Percentiles rank a stretch among this genome's conserved stretches.
These are phyloP conservation scores for Poliocrania exsul DNA, from an alignment of 2,797 vertebrate species.

Conservation along the genomic window DNA sequence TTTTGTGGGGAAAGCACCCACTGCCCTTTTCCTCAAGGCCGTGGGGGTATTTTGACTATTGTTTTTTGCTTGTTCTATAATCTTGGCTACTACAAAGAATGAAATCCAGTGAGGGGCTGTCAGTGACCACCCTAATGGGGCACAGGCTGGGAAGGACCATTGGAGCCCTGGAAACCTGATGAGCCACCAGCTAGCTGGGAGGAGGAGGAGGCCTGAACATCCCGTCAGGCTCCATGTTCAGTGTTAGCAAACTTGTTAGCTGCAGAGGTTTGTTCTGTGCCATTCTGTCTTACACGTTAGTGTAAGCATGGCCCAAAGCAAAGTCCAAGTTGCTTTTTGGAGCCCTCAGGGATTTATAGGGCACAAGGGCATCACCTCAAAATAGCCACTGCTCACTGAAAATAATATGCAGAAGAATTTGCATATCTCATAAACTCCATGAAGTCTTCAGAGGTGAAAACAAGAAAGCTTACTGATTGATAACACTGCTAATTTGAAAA, in stretches of 20 bases:
- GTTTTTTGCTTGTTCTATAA: background rate
- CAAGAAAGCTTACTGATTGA: background rate
- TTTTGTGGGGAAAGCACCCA: background rate
- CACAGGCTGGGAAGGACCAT: rapidly evolving
- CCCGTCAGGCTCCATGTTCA: background rate
- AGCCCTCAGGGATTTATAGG: background rate
- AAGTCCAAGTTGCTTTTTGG: background rate
- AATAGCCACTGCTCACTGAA: background rate
- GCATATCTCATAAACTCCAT: background rate
- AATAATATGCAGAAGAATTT: background rate
- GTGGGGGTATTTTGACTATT: background rate
- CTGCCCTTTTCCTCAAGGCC: background rate
- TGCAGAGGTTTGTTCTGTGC: background rate
- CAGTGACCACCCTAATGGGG: rapidly evolving
- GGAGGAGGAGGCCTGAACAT: background rate
- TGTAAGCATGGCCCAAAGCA: background rate
- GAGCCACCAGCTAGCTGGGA: background rate
- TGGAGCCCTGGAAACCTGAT: rapidly evolving
- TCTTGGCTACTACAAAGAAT: background rate
- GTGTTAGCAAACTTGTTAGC: background rate
- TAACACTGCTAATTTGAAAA: background rate
- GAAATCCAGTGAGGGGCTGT: background rate
- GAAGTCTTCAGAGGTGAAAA: background rate
- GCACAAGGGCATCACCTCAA: background rate
- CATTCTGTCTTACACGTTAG: background rate